phyloP scores from a whole-genome alignment of 30 jellyfish, hydroid and myxozoan species.

The Aurelia coerulea region DNA sequence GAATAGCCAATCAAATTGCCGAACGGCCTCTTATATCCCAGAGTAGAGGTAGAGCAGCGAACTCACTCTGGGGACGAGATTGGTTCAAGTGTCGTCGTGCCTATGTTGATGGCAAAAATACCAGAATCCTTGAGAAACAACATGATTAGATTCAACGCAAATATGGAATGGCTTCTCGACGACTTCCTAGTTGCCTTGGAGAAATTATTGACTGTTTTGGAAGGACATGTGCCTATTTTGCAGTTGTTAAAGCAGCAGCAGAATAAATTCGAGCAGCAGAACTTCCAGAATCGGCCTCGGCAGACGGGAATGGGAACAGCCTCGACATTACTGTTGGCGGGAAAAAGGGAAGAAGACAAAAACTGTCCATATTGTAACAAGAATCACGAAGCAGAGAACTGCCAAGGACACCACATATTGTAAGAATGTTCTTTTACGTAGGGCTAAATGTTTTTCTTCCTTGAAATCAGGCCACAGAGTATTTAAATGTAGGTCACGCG shows the following conservation, averaged over 20 bases:
- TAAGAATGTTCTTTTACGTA: conserved; percentile 15
- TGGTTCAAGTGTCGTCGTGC: too few relatives aligned
- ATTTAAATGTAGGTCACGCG: too few relatives aligned
- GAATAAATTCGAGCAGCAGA: too few relatives aligned
- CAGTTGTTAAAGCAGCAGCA: too few relatives aligned
- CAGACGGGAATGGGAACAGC: conserved; percentile 20
- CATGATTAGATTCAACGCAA: conserved; percentile 22
- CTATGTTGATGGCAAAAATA: too few relatives aligned
- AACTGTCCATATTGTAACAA: conserved; percentile 7
- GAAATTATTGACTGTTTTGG: conserved; percentile 1
- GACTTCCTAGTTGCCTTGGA: conserved; percentile 34
- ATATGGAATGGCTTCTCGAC: conserved; percentile 52
- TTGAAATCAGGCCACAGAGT: too few relatives aligned
- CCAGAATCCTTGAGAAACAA: not conserved
- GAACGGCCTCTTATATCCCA: too few relatives aligned
- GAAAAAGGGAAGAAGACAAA: conserved; percentile 21
- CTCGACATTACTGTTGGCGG: conserved; percentile 4
- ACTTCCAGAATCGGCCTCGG: conserved; percentile 5
- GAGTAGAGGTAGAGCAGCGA: too few relatives aligned
- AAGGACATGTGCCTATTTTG: too few relatives aligned
- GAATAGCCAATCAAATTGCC: too few relatives aligned
- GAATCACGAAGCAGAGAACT: conserved; percentile 14
- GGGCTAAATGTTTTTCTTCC: too few relatives aligned
- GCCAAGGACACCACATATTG: conserved; percentile 17
- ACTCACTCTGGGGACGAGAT: too few relatives aligned